Evolutionary conservation across 2,888 invertebrate species (phyloP), one percentile per base, ranked within the genome.

Genomic region (Aspidiotus destructor): DNA sequence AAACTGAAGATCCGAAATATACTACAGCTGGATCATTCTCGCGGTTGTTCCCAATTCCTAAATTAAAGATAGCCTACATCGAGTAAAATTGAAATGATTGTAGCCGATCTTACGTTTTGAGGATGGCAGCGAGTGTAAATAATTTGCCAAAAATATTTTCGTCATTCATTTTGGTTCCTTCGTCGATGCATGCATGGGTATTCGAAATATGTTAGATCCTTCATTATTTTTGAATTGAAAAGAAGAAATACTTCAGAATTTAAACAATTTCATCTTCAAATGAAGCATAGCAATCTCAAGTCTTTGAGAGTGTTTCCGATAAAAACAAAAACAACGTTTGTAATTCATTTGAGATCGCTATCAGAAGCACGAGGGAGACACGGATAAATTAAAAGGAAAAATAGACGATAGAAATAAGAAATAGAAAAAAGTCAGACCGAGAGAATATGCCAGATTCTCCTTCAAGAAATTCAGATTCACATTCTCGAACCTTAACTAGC

Each of bases 401-500:
- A n/a, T 16, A 54, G n/a, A 17, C 16, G n/a, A 54, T 16, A 54
- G 17, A 58, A 58, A 10, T 13, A 64, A 64, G 57, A 57, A 64
- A 57, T 58, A 58, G 44, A 42, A 65, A 55, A 65, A 42, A 65
- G 65, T 58, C 57, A 58, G 65, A 65, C 65, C n/a, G 41, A 65
- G 65, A 65, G 65, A 65, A 65, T 65, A 65, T 65, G 65, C 58
- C 65, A 65, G 65, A 65, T 65, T 65, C 65, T 58, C 65, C 58
- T 65, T 44, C 58, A 58, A 65, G 65, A 65, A 65, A 65, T 65
- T 65, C 65, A 65, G 65, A 65, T 65, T 65, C 65, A 65, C 65
- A 65, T 65, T 65, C 65, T 65, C 65, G 65, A 65, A 65, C 60
- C 65, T 65, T 65, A 65, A 65, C 65, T 65, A 65, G 65, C 65